Evolutionary conservation across 2,113 vertebrate species (phyloP), one percentile per base, ranked within the genome.

Genomic region (Epinephelus moara): DNA sequence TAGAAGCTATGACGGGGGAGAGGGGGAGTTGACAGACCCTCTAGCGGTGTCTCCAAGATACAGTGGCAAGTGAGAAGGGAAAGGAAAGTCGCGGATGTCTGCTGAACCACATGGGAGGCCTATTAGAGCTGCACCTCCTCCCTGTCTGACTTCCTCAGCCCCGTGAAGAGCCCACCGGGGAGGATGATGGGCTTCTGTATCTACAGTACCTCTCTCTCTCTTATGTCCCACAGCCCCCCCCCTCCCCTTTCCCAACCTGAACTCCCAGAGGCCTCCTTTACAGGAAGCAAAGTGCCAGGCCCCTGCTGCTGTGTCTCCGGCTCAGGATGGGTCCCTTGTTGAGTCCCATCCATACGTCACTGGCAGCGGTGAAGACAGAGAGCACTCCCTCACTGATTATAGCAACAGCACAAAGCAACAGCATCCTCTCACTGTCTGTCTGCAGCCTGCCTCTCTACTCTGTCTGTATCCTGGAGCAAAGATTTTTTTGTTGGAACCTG

Each of bases 1-100:
- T 45, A 47, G 30, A 53, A 3, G 75, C 62, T 56, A 63, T 53
- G 73, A 52, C 59, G 30, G 69, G 25, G 42, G 37, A 37, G 60
- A 50, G n/a, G 47, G 57, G 23, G 30, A 61, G 47, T 42, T 68
- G 78, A 85, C 89, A 75, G 85, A 87, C 89, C 83, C 74, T 40
- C 61, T 37, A 78, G 83, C 68, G 89, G 85, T 85, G 93, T 95
- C 92, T 94, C 94, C 70, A 93, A 90, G 94, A 94, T 84, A 95
- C 90, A 74, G 69, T 79, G 78, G 75, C 79, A 81, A 61, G 75
- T 49, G 77, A 70, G 75, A 37, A 78, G 81, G 70, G 52, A 59
- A 74, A 75, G 79, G 78, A 83, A 85, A 77, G 81, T 80, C 57
- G 57, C 60, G 72, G 59, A 81, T 47, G 25, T 87, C 70, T 77